A percentile compares a stretch with the other conserved stretches of the same genome.
These are phyloP conservation scores for Alcedo atthis DNA, from an alignment of 2,797 vertebrate genomes.

Conservation along the genomic window DNA sequence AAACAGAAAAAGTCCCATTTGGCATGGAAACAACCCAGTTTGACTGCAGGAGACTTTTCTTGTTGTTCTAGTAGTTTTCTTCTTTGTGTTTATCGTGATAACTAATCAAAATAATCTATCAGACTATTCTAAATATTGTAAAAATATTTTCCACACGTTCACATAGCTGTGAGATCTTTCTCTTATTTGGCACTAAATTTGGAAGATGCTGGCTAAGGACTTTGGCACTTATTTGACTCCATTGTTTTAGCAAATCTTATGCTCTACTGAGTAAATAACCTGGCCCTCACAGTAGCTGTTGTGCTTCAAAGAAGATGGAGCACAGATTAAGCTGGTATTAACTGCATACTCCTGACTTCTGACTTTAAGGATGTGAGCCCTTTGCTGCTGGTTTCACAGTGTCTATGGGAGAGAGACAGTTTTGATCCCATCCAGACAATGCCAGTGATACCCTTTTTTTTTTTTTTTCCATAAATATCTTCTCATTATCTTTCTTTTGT, in stretches of 20 bases:
- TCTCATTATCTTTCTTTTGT: background rate
- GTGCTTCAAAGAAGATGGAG: background rate
- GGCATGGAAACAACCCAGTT: background rate
- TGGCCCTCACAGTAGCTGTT: background rate
- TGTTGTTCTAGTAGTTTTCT: background rate
- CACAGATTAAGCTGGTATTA: background rate
- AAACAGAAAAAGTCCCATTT: background rate
- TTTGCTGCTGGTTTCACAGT: background rate
- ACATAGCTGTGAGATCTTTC: background rate
- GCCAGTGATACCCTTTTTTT: background rate
- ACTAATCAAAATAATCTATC: background rate
- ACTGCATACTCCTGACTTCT: fast-evolving
- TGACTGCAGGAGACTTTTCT: background rate
- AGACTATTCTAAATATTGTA: background rate
- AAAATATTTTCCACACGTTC: background rate
- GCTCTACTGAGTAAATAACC: background rate
- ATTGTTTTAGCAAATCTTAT: background rate
- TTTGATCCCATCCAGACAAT: background rate
- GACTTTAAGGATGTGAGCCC: background rate
- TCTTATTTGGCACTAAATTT: background rate
- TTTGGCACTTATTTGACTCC: background rate
- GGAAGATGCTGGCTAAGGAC: background rate
- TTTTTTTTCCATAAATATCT: background rate
- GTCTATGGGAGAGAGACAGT: fast-evolving
- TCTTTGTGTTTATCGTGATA: background rate